Base-by-base conservation (phyloP, 2,797 vertebrate species). In the Dendrocincla fuliginosa region DNA sequence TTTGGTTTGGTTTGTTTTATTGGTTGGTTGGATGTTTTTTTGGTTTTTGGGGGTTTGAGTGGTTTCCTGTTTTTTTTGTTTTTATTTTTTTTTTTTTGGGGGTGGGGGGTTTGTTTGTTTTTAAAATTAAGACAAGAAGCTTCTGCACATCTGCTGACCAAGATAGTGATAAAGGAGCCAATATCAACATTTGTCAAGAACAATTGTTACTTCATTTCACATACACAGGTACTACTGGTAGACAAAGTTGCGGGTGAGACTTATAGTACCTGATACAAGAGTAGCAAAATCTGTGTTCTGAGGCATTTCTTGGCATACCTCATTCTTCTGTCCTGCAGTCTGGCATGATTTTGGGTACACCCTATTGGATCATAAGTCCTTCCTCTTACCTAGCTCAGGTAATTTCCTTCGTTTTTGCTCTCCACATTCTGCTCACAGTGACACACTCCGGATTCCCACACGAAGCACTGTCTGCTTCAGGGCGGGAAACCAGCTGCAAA, bases 381-480 rank as follows among this genome's bases (percentile, higher is more conserved):
- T 30, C 16, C 9, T 80, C 30, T 64, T 15, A 23, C 19, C 16
- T 47, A 4, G 18, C 32, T 27, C 13, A 25, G 7, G 10, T 32
- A 41, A 30, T 39, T 8, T 37, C 14, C 37, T 53, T 49, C 35
- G 7, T 65, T 80, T 47, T 17, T 69, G 10, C 32, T 46, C 20
- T 9, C 1, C 32, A 1, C 17, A 47, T 9, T 10, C 27, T 35
- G n/a, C 28, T 73, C 8, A 16, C 27, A 9, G 0, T 5, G 50
- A 5, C n/a, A 4, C 5, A 1, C 1, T 2, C 3, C 69, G 8
- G 8, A 35, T 52, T 80, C 16, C 35, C 59, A 19, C 5, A 2
- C 1, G 4, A 32, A 24, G 18, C 16, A 6, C 14, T 28, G 9
- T 0, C 0, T 23, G 37, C 12, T 25, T 16, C 5, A 3, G 6